These are phyloP conservation scores for Petaurus breviceps DNA, from an alignment of 2,113 vertebrate species.

Conservation along the genomic window DNA sequence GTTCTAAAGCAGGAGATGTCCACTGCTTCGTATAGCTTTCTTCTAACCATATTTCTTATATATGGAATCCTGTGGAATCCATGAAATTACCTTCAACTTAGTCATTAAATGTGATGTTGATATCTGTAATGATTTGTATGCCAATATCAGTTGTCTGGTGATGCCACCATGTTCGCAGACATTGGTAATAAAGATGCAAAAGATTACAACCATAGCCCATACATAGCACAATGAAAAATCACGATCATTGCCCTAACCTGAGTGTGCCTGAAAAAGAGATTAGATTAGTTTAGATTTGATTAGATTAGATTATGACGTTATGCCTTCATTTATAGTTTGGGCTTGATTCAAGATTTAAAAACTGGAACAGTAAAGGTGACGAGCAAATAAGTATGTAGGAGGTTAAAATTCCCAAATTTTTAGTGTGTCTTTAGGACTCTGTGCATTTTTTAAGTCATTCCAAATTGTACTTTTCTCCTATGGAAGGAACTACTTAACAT, in stretches of 20 bases:
- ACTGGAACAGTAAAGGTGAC: not conserved
- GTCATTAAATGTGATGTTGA: not conserved
- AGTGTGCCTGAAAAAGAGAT: not conserved
- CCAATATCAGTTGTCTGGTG: not conserved
- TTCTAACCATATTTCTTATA: not conserved
- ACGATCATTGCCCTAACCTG: not conserved
- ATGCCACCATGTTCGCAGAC: not conserved
- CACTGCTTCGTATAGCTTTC: not conserved
- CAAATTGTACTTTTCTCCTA: not conserved
- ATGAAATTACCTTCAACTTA: not conserved
- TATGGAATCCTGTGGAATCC: not conserved
- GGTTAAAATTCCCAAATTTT: not conserved
- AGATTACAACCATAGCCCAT: not conserved
- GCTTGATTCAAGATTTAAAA: not conserved
- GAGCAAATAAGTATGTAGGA: not conserved
- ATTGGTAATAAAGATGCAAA: not conserved
- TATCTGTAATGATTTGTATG: not conserved
- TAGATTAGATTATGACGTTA: not conserved
- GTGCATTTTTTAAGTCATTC: not conserved
- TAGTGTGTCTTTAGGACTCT: not conserved
- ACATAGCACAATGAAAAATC: not conserved
- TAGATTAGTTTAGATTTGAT: too few relatives aligned
- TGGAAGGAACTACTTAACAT: not conserved
- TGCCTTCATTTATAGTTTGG: not conserved
- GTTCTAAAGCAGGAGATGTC: not conserved